Evolutionary conservation across 1,140 invertebrate genomes (phyloP), one percentile per base, ranked within the genome.

Genomic region (Drosophila malerkotliana): DNA sequence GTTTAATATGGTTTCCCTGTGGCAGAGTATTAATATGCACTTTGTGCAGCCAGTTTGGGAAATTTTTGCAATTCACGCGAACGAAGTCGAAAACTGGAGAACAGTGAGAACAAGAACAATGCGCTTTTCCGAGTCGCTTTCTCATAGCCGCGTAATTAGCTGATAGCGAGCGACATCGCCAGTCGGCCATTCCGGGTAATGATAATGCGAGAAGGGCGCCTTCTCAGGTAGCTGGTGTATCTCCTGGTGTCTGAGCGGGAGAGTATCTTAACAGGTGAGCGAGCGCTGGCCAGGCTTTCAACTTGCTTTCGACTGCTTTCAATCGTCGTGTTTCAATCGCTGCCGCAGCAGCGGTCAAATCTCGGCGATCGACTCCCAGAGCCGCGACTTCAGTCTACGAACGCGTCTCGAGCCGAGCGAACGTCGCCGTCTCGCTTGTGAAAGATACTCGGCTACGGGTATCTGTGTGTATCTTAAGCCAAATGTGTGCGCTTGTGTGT

Each of bases 151-250:
- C 74, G 79, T 85, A 87, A 85, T 85, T 87, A 81, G 71, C 63
- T 78, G 82, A 87, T 85, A 87, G 81, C 68, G 53, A 53, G 62
- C 55, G 72, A 72, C 82, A 71, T 64, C 82, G 78, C 64, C 77
- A 58, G 56, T 30, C 81, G 68, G 53, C 67, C 67, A 77, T 87
- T 87, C 82, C 51, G 69, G 15, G 59, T 85, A 85, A 87, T 78
- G 82, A 85, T 87, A 85, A 85, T 85, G 78, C 55, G 69, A 78
- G 81, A 85, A 85, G 82, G 82, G 82, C 78, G 71, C 69, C 71
- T 87, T 64, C 71, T 87, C 82, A 87, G 75, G 82, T 85, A 87
- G 53, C 49, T 37, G 34, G 34, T 10, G 24, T 67, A 51, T 63
- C 63, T 67, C 39, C 15, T 21, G 21, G 15, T 26, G 15, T 30